Percentiles rank a stretch among this genome's conserved stretches.
Evolutionary conservation across 2,113 vertebrate species (phyloP).

Genomic region (Prinia subflava): DNA sequence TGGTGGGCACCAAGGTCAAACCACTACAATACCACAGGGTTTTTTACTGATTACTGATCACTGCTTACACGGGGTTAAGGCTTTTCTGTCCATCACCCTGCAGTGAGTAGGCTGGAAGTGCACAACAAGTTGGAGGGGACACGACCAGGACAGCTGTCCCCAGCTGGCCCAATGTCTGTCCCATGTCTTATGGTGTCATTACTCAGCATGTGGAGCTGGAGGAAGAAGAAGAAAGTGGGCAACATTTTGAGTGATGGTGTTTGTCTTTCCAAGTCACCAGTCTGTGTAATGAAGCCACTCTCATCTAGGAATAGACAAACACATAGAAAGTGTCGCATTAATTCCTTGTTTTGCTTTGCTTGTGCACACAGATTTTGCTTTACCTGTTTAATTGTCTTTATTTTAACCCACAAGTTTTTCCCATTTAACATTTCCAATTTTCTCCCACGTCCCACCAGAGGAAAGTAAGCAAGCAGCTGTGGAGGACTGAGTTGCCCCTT

Average conservation of each 20-base stretch:
- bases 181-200: rapidly evolving
- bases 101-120: rapidly evolving
- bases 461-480: neutral
- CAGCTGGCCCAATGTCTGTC: neutral
- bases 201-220: neutral
- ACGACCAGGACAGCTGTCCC: neutral
- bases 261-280: neutral
- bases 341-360: neutral
- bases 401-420: neutral
- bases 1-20: neutral
- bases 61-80: neutral
- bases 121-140: neutral
- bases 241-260: rapidly evolving
- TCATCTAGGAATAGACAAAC: neutral
- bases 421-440: neutral
- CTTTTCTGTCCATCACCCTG: neutral
- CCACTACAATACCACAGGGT: rapidly evolving
- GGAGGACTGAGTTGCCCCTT: neutral
- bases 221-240: rapidly evolving
- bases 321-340: neutral
- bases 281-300: neutral
- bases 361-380: neutral
- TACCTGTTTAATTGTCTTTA: neutral
- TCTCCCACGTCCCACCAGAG: neutral
- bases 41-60: neutral